Conservation (phyloP, 2,113 vertebrate species). For the Butastur rufipennis region DNA sequence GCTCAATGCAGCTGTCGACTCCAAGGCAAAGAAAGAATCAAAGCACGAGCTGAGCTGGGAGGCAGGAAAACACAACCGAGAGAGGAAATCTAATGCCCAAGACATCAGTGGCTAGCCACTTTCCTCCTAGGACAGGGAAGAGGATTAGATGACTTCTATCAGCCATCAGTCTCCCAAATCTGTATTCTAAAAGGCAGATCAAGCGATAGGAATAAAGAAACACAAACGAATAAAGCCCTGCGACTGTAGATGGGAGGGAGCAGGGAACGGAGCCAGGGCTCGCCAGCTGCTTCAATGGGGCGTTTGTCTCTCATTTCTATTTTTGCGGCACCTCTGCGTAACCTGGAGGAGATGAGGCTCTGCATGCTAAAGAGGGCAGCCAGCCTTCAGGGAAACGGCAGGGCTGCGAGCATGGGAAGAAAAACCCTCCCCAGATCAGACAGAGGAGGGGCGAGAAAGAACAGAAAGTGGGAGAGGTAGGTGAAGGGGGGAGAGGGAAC, state of each 20-base stretch:
- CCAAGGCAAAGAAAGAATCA: slow-evolving; percentile 33
- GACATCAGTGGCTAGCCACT: background rate
- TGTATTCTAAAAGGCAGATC: slow-evolving; percentile 26
- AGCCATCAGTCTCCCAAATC: background rate
- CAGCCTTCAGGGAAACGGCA: slow-evolving; percentile 13
- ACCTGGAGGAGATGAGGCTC: slow-evolving; percentile 55
- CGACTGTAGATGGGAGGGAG: slow-evolving; percentile 42
- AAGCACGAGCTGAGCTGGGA: slow-evolving; percentile 10
- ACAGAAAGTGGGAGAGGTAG: slow-evolving; percentile 20
- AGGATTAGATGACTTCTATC: background rate
- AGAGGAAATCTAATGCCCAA: background rate
- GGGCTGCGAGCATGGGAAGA: background rate
- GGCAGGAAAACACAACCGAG: background rate
- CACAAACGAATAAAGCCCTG: slow-evolving; percentile 31
- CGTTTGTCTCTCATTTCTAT: slow-evolving; percentile 58
- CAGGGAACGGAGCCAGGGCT: slow-evolving; percentile 39
- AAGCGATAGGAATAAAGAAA: slow-evolving; percentile 20
- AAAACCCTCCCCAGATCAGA: background rate
- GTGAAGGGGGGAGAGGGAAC: background rate
- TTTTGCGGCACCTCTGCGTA: slow-evolving; percentile 64
- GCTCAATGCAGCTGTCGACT: background rate
- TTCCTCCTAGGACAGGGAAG: background rate
- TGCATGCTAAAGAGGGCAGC: slow-evolving; percentile 59
- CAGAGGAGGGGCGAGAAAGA: background rate
- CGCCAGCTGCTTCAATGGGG: slow-evolving; percentile 60